phyloP scores from a whole-genome alignment of 2,888 invertebrate species.

The Drosophila fulvimacula region DNA sequence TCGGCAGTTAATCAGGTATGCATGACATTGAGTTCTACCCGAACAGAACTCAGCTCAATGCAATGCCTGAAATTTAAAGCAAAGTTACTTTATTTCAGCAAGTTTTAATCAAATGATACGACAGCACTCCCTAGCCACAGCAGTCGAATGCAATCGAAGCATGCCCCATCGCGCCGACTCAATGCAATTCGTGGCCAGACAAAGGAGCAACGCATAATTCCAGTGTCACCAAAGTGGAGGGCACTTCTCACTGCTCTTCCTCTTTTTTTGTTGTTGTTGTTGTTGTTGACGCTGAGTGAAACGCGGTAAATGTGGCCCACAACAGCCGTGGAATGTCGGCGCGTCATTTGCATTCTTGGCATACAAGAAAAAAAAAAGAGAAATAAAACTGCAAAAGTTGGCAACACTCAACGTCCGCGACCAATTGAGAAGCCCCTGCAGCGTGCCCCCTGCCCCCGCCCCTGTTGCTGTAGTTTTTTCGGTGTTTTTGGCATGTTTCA shows the following conservation, averaged over 20 bases:
- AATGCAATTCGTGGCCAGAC: conserved; percentile 30
- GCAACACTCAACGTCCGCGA: conserved; percentile 53
- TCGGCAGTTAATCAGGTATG: conserved; percentile 6
- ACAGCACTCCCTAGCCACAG: conserved; percentile 7
- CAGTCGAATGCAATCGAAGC: conserved; percentile 10
- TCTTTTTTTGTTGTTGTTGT: no score
- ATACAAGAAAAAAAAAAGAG: conserved; percentile 26
- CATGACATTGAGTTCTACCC: conserved; percentile 6
- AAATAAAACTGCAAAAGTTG: conserved; percentile 33
- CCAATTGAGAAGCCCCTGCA: conserved; percentile 11
- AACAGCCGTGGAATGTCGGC: conserved; percentile 31
- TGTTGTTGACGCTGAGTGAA: conserved; percentile 25
- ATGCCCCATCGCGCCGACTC: conserved; percentile 4
- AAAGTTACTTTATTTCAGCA: conserved; percentile 7
- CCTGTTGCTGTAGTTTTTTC: conserved; percentile 39
- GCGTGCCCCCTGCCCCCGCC: not conserved
- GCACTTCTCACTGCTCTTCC: conserved; percentile 41
- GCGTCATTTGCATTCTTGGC: conserved; percentile 79
- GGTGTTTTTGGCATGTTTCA: conserved; percentile 74
- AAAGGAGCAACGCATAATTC: conserved; percentile 52
- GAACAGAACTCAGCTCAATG: not conserved
- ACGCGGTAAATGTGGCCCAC: conserved; percentile 43
- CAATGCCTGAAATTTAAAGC: conserved; percentile 22
- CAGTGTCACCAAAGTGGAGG: conserved; percentile 52
- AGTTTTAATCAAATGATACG: conserved; percentile 40